Percentiles rank a stretch among this genome's conserved stretches.
phyloP scores from a whole-genome alignment of 2,888 invertebrate species.

The Apodemia mormo region DNA sequence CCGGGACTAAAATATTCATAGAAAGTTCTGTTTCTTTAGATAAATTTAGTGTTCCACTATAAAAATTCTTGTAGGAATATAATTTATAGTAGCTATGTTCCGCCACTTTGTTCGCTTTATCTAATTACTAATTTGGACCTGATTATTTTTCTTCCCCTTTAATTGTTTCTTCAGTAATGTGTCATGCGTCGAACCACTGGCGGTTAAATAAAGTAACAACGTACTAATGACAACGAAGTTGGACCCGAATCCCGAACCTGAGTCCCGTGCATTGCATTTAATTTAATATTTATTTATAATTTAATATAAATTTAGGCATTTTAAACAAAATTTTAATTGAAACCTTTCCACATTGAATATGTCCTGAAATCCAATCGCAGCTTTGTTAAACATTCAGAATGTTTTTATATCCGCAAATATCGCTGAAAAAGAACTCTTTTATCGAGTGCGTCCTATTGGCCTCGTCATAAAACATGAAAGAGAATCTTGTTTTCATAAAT shows the following conservation, averaged over 20 bases:
- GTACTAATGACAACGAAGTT: too few relatives aligned
- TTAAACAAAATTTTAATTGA: background rate
- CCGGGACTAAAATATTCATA: background rate
- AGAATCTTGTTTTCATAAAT: background rate
- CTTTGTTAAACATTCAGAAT: background rate
- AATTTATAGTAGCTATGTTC: too few relatives aligned
- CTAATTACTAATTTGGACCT: too few relatives aligned
- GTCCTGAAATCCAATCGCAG: background rate
- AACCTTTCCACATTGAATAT: background rate
- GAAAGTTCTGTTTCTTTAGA: background rate
- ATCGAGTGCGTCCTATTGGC: constrained; percentile 1
- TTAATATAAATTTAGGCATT: too few relatives aligned
- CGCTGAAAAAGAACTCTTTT: background rate
- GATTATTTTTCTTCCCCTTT: too few relatives aligned
- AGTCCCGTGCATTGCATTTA: too few relatives aligned
- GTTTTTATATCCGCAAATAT: background rate
- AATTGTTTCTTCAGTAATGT: too few relatives aligned
- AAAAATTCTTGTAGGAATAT: background rate
- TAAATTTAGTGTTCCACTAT: background rate
- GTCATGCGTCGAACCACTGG: too few relatives aligned
- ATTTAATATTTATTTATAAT: too few relatives aligned
- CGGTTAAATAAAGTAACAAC: too few relatives aligned
- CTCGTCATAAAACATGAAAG: constrained; percentile 5
- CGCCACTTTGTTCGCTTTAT: too few relatives aligned
- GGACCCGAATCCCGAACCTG: too few relatives aligned